Conservation (phyloP, 2,113 vertebrate species). For the Leuciscus idus region DNA sequence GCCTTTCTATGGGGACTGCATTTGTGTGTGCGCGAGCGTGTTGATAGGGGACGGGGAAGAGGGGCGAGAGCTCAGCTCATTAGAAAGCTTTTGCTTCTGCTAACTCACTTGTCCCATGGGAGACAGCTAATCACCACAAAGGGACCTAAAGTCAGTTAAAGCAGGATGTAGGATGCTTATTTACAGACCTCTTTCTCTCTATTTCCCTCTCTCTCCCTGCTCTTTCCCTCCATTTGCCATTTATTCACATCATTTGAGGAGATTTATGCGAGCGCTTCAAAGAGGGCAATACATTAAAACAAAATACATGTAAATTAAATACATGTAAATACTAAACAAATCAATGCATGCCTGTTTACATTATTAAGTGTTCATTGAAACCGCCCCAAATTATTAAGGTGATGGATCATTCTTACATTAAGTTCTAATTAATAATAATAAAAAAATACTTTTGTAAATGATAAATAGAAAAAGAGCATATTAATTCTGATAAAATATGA, state of each 20-base stretch:
- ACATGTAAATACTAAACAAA: background rate
- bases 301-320: too few relatives aligned
- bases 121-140: conserved; percentile 70
- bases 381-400: conserved; percentile 1
- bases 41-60: conserved; percentile 44
- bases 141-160: conserved; percentile 70
- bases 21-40: conserved; percentile 42
- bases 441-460: background rate
- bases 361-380: background rate
- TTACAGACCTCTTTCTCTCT: conserved; percentile 53
- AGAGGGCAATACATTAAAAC: background rate
- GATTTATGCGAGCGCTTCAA: background rate
- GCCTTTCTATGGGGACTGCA: conserved; percentile 59
- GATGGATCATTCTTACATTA: background rate
- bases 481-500: background rate
- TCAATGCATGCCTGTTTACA: background rate
- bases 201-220: conserved; percentile 38
- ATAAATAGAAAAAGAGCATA: background rate
- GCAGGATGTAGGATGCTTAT: conserved; percentile 58
- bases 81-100: conserved; percentile 78
- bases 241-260: conserved; percentile 40
- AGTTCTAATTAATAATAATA: background rate
- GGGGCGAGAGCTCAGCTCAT: conserved; percentile 73
- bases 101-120: conserved; percentile 71
- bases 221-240: background rate